These are phyloP conservation scores for Ornithorhynchus anatinus DNA, from an alignment of 2,113 vertebrate genomes.

Conservation along the genomic window DNA sequence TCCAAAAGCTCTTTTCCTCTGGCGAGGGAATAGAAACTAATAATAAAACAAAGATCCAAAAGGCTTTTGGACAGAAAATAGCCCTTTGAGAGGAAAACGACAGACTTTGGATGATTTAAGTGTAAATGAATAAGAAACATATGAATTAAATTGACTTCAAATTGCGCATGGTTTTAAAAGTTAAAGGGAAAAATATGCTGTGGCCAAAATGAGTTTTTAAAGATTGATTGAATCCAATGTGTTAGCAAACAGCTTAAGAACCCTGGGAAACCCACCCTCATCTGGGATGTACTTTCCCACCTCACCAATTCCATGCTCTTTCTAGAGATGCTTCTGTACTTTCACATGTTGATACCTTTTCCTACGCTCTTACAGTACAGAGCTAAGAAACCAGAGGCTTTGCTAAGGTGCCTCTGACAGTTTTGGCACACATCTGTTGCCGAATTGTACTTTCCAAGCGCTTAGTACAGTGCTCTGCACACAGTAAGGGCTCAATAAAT, in stretches of 20 bases:
- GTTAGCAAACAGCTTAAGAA: background rate
- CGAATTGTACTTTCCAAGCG: too few species aligned
- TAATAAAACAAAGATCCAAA: background rate
- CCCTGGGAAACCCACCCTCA: background rate
- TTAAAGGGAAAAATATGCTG: background rate
- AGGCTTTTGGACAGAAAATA: slow-evolving; percentile 21
- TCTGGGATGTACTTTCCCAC: background rate
- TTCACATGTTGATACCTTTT: background rate
- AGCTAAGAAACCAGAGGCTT: too few species aligned
- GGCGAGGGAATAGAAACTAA: background rate
- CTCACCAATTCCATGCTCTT: background rate
- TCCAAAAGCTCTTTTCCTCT: background rate
- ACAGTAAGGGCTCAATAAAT: too few species aligned
- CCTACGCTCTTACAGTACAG: background rate
- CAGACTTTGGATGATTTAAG: background rate
- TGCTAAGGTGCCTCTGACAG: too few species aligned
- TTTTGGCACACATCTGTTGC: too few species aligned
- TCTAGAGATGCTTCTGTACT: background rate
- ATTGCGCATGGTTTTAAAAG: slow-evolving; percentile 37
- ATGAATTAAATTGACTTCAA: slow-evolving; percentile 46
- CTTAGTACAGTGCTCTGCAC: too few species aligned
- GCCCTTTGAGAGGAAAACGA: background rate
- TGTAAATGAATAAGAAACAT: slow-evolving; percentile 36
- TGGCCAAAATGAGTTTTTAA: slow-evolving; percentile 34
- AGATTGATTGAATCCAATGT: slow-evolving; percentile 32